Base-by-base conservation (phyloP, 2,113 vertebrate species). In the Grallaria varia region DNA sequence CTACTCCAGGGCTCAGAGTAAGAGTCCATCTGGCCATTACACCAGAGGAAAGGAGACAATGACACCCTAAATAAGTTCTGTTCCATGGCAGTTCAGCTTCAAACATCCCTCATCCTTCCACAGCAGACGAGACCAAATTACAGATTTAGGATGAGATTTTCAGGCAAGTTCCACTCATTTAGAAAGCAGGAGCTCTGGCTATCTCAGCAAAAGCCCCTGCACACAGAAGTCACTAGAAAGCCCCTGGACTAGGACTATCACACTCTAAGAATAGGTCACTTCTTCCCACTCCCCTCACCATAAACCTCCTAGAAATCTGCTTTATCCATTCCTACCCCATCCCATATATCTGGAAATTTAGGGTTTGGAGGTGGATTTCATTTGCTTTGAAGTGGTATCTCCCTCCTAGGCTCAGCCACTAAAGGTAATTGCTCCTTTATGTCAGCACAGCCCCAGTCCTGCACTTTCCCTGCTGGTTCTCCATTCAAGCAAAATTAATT, bases 321-420 rank as follows among this genome's bases (percentile, higher is more conserved):
- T 90, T 77, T 14, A 87, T 40, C 80, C 72, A n/a, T 16, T 58
- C 81, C 66, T 31, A 44, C 50, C 63, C 83, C 39, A 47, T 28
- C 6, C 52, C 88, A 28, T 47, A 82, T 2, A 24, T 37, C 83
- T 39, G 39, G 21, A 67, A 82, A 76, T 47, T 8, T 19, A 55
- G 25, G 67, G 52, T 50, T 72, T 85, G 89, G 85, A 85, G 85
- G 78, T 49, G 69, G 56, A 74, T 84, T 87, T 84, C 42, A 53
- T 84, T 78, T 89, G 31, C 94, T 95, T 81, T 81, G 88, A 91
- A 77, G 82, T 55, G 58, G 55, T 85, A 90, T 60, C 49, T 67
- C 66, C 69, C 75, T 91, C 64, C 85, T 10, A 53, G 64, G 64
- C 66, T 85, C 63, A 88, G 62, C 47, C 63, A 84, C 21, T 14